These are phyloP conservation scores for Danio kyathit DNA, from an alignment of 2,797 vertebrate genomes.

Conservation along the genomic window DNA sequence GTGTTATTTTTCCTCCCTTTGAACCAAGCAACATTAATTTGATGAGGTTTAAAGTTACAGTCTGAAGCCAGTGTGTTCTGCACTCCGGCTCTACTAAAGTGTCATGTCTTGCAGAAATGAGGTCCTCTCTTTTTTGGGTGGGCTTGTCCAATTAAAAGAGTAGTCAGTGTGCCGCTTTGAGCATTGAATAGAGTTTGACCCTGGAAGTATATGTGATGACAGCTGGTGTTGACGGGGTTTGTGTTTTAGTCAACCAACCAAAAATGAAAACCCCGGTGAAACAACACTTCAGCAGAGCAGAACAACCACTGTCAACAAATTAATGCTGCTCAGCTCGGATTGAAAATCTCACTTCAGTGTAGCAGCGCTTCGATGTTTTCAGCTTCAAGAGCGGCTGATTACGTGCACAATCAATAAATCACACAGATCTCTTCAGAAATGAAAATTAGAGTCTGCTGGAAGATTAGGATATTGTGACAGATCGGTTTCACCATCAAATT, in stretches of 20 bases:
- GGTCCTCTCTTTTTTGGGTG: background rate
- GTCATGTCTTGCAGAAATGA: background rate
- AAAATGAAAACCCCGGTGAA: conserved; percentile 9
- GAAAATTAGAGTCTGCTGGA: background rate
- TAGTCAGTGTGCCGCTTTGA: background rate
- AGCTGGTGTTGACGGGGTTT: conserved; percentile 1
- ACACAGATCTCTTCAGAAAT: background rate
- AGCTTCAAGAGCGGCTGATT: background rate
- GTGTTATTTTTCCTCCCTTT: background rate
- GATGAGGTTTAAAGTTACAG: conserved; percentile 1
- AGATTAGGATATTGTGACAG: background rate
- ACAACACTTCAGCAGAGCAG: background rate
- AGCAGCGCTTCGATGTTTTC: background rate
- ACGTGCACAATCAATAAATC: background rate
- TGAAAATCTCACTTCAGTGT: background rate
- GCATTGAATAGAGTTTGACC: background rate
- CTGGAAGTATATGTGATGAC: background rate
- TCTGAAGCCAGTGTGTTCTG: background rate
- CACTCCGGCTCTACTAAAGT: background rate
- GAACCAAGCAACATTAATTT: background rate
- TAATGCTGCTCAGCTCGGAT: background rate
- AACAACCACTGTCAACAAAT: background rate
- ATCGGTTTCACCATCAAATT: background rate
- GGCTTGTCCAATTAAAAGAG: background rate
- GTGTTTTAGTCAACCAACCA: conserved; percentile 6